These are phyloP conservation scores for Ametastegia equiseti DNA, from an alignment of 2,888 invertebrate genomes.

Conservation along the genomic window DNA sequence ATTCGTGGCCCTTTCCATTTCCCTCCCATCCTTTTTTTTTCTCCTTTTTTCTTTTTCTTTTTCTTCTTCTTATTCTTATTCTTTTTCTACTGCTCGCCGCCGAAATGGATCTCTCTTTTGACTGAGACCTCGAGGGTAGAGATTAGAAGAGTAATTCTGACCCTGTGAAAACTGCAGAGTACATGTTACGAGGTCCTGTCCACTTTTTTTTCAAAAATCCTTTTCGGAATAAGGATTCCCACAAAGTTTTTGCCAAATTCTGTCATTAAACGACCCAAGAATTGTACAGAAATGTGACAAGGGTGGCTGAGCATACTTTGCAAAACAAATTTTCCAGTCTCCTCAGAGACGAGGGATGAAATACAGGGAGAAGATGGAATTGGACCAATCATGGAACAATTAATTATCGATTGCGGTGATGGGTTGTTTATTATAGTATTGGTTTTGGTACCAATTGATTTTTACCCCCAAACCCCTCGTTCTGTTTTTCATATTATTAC, in stretches of 20 bases:
- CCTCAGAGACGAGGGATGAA: conserved; percentile 50
- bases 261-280: too few species aligned
- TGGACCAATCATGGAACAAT: conserved; percentile 59
- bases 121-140: not conserved
- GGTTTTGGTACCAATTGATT: conserved; percentile 27
- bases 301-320: conserved; percentile 24
- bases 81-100: not conserved
- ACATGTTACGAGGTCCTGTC: conserved; percentile 15
- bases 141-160: conserved; percentile 6
- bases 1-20: conserved; percentile 7
- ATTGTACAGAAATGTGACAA: not conserved
- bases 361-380: conserved; percentile 54
- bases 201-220: not conserved
- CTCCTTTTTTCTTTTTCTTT: too few species aligned
- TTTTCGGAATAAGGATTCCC: not conserved
- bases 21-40: too few species aligned
- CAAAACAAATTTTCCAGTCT: conserved; percentile 58
- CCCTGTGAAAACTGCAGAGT: conserved; percentile 10
- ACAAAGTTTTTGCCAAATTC: conserved; percentile 21
- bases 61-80: too few species aligned
- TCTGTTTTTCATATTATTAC: not conserved
- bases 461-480: not conserved
- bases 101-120: not conserved
- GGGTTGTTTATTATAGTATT: too few species aligned
- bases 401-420: conserved; percentile 48